phyloP scores from a whole-genome alignment of 2,797 vertebrate genomes.

The Myripristis murdjan region DNA sequence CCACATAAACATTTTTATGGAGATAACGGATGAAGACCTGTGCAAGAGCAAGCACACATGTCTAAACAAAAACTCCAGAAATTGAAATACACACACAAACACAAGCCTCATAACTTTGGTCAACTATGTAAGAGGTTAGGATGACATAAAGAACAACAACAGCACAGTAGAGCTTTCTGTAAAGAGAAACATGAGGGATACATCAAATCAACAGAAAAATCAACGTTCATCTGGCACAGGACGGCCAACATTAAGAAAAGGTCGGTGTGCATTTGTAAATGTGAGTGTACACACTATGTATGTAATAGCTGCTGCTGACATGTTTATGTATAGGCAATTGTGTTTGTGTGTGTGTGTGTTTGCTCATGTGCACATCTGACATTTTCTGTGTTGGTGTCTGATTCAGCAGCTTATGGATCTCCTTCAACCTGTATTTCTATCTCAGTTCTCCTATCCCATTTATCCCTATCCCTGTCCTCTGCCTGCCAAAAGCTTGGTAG shows the following conservation, averaged over 20 bases:
- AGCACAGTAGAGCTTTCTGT: slow-evolving; percentile 38
- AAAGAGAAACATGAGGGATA: slow-evolving; percentile 35
- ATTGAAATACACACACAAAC: background rate
- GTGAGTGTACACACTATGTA: too few species aligned
- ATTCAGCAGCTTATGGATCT: background rate
- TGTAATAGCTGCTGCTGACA: too few species aligned
- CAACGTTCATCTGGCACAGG: slow-evolving; percentile 4
- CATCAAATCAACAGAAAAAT: background rate
- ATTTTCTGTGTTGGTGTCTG: background rate
- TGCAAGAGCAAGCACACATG: slow-evolving; percentile 45
- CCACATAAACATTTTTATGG: slow-evolving; percentile 25
- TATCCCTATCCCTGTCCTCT: background rate
- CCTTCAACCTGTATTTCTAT: background rate
- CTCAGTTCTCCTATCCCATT: background rate
- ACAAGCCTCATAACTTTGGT: slow-evolving; percentile 35
- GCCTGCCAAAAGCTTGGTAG: background rate
- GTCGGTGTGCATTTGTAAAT: background rate
- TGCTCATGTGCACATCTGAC: slow-evolving; percentile 1
- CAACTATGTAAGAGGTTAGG: slow-evolving; percentile 52
- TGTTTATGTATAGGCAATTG: background rate
- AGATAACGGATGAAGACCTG: slow-evolving; percentile 25
- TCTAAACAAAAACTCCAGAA: slow-evolving; percentile 18
- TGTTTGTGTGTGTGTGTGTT: slow-evolving; percentile 10
- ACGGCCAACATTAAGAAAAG: slow-evolving; percentile 24
- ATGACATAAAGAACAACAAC: slow-evolving; percentile 21